A percentile compares a stretch with the other conserved stretches of the same genome.
phyloP scores from a whole-genome alignment of 2,888 invertebrate genomes.

The Anagyrus pseudococci region DNA sequence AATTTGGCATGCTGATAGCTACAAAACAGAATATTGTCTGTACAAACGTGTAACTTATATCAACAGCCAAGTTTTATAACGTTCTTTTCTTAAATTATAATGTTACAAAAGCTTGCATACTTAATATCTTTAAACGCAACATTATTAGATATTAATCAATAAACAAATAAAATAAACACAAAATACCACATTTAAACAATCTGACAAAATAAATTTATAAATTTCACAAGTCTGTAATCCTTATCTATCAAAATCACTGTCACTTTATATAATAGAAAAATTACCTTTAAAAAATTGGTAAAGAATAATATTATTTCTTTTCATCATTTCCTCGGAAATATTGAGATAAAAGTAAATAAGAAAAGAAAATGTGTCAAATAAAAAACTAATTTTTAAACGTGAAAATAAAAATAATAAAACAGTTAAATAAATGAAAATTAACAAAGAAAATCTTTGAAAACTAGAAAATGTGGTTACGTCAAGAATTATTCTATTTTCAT shows the following conservation, averaged over 20 bases:
- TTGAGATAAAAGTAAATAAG: slow-evolving; percentile 9
- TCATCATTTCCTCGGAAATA: slow-evolving; percentile 15
- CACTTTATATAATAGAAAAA: slow-evolving; percentile 6
- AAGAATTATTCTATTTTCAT: slow-evolving; percentile 13
- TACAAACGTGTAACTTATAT: not conserved
- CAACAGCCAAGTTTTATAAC: not conserved
- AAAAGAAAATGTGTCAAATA: not conserved
- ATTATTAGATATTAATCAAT: not conserved
- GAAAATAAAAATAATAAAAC: not conserved
- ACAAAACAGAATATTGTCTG: slow-evolving; percentile 1
- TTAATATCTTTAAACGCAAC: not conserved
- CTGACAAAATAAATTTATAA: slow-evolving; percentile 21
- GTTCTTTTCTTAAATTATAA: not conserved
- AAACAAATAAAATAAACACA: not conserved
- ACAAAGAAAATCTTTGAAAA: slow-evolving; percentile 1
- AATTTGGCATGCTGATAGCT: slow-evolving; percentile 19
- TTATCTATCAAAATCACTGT: slow-evolving; percentile 3
- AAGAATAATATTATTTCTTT: slow-evolving; percentile 11
- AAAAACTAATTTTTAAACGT: not conserved
- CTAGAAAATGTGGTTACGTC: slow-evolving; percentile 21
- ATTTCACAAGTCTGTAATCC: slow-evolving; percentile 35
- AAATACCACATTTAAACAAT: slow-evolving; percentile 26
- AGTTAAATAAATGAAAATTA: not conserved
- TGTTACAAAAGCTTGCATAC: slow-evolving; percentile 4
- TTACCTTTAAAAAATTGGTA: slow-evolving; percentile 32